Conservation (phyloP, 2,113 vertebrate species). For the Gymnarchus niloticus region DNA sequence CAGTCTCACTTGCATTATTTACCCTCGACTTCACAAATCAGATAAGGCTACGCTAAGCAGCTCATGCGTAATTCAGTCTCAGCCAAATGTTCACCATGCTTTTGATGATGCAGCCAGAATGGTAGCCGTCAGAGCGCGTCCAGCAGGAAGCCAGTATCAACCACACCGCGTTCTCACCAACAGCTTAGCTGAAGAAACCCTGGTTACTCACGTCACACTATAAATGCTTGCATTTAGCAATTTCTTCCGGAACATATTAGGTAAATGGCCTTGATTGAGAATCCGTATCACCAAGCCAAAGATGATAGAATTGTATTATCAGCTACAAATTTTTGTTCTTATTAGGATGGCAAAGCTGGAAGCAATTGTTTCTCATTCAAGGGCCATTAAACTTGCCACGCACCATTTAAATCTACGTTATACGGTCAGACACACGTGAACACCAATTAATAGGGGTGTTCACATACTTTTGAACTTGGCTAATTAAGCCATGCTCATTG, state of each 20-base stretch:
- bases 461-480: no score
- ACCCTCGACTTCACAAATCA: slow-evolving; percentile 38
- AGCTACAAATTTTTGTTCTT: not conserved
- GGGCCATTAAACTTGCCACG: not conserved
- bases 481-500: no score
- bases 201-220: not conserved
- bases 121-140: not conserved
- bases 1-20: slow-evolving; percentile 46
- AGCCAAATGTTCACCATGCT: not conserved
- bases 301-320: not conserved
- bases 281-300: not conserved
- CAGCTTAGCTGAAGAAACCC: not conserved
- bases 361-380: not conserved
- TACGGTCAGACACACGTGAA: not conserved
- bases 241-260: not conserved
- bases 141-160: no score
- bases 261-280: not conserved
- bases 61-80: not conserved
- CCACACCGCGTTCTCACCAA: not conserved
- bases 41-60: slow-evolving; percentile 43
- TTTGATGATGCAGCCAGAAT: not conserved
- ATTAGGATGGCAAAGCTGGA: not conserved
- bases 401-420: not conserved
- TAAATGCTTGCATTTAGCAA: not conserved
- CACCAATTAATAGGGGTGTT: no score